Conservation (phyloP, 2,888 invertebrate species). For the Andrena fulva region DNA sequence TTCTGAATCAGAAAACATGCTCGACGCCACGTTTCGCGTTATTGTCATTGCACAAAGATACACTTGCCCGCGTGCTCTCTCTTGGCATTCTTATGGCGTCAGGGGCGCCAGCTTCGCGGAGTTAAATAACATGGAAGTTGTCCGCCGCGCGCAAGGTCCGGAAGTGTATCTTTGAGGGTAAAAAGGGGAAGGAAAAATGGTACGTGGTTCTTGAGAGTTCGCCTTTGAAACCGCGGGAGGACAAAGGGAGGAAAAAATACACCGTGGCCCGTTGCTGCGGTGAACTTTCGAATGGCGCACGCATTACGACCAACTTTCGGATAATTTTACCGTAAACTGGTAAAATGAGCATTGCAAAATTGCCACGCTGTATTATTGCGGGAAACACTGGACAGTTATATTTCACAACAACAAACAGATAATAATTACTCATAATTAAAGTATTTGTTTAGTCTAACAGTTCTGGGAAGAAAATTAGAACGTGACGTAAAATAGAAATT, state of each 20-base stretch:
- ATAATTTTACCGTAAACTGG: conserved; percentile 1
- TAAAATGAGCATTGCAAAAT: background rate
- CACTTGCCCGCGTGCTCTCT: background rate
- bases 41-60: conserved; percentile 32
- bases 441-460: no score
- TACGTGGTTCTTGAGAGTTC: background rate
- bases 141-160: background rate
- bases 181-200: background rate
- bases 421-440: no score
- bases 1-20: conserved; percentile 20
- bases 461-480: no score
- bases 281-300: conserved; percentile 4
- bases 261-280: background rate
- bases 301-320: background rate
- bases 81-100: conserved; percentile 20
- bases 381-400: background rate
- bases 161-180: background rate
- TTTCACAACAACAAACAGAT: no score
- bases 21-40: conserved; percentile 10
- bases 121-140: conserved; percentile 44
- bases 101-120: conserved; percentile 1
- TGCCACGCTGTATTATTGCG: background rate
- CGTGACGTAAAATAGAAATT: no score
- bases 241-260: conserved; percentile 1
- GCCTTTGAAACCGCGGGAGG: background rate